Base-by-base conservation (phyloP, 2,797 vertebrate genomes). In the Pogonophryne albipinna region DNA sequence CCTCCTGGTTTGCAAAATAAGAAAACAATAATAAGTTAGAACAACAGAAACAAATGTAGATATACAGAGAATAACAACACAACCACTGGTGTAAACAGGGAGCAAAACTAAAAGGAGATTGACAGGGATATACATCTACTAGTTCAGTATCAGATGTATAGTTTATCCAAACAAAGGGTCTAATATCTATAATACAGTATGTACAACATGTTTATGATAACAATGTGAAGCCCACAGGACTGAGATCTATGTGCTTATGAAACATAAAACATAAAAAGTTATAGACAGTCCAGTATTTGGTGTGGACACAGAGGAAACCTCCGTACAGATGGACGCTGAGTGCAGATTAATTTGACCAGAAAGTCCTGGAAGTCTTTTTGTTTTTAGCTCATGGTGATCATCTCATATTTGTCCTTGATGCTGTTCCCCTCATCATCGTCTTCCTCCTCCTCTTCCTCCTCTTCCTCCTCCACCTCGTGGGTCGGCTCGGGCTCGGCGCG, bases 401-500 rank as follows among this genome's bases (percentile, higher is more conserved):
- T 96, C 89, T 99, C 97, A 0, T 98, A 96, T 93, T 99, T 99
- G 77, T 97, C 95, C 72, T 91, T 94, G 10, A 92, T 96, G 65
- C 85, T 93, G 82, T 95, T 94, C 3, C 95, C 94, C 0, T 95
- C 95, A 1, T 95, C 92, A 4, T 93, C 92, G 0, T 95, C 94
- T 1, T 89, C 85, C 1, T 95, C n/a, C n/a, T n/a, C 94, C 10
- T 94, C 93, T 6, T 94, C 93, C 1, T 91, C 84, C 31, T 89
- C 93, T 6, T 94, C 93, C 1, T 91, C 84, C 31, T 89, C 86
- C 34, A 92, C 92, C 69, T 91, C 90, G 0, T 71, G 85, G 46
- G 90, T 72, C 63, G 90, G 91, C 75, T 92, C 87, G 0, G 84
- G 72, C 55, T 89, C 83, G 0, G 73, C 71, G 1, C 87, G 91